Conservation (phyloP, 2,113 vertebrate genomes). For the Lophura nycthemera region DNA sequence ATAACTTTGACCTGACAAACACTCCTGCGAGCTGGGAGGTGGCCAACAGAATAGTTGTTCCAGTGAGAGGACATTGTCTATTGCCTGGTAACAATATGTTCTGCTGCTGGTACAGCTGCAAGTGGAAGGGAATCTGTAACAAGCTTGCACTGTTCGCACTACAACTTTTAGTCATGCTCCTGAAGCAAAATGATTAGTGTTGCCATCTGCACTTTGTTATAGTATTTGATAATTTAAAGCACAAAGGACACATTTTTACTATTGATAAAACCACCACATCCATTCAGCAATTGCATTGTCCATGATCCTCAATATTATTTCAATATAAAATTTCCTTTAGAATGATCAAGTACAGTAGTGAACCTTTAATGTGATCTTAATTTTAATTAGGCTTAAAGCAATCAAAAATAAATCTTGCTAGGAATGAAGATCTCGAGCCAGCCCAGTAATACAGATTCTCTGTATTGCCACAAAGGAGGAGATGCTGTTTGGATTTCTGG, state of each 20-base stretch:
- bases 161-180: neutral
- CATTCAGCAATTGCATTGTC: slow-evolving; percentile 15
- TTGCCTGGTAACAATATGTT: neutral
- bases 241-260: slow-evolving; percentile 22
- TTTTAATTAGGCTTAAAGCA: slow-evolving; percentile 72
- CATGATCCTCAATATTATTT: neutral
- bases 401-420: slow-evolving; percentile 60
- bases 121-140: neutral
- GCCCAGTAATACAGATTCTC: neutral
- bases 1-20: neutral
- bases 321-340: slow-evolving; percentile 44
- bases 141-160: neutral
- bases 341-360: slow-evolving; percentile 30
- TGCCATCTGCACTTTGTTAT: neutral
- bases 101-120: neutral
- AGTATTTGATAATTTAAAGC: neutral
- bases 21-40: neutral
- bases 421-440: slow-evolving; percentile 43
- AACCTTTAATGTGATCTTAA: slow-evolving; percentile 60
- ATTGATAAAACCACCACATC: slow-evolving; percentile 15
- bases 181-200: neutral
- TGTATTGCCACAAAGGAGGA: neutral
- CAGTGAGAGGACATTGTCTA: neutral
- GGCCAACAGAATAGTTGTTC: neutral
- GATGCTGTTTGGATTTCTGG: neutral